A percentile compares a stretch with the other conserved stretches of the same genome.
Evolutionary conservation across 2,888 invertebrate genomes (phyloP).

Genomic region (Agriopis marginaria): DNA sequence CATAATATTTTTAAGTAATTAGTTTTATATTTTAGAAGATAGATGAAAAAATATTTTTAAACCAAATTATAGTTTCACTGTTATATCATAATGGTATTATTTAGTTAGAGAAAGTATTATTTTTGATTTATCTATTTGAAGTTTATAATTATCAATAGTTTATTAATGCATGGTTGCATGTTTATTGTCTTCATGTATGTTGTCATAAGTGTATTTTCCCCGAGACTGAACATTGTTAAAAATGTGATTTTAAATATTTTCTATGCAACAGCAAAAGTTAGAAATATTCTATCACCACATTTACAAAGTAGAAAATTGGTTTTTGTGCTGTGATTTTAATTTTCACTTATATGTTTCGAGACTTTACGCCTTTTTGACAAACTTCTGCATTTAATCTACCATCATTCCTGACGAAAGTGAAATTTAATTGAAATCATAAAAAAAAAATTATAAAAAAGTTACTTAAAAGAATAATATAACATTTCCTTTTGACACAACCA

Average conservation of each 20-base stretch:
- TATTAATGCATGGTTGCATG: slow-evolving; percentile 62
- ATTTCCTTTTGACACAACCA: neutral
- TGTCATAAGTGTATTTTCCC: slow-evolving; percentile 40
- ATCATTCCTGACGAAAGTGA: slow-evolving; percentile 17
- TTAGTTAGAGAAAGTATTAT: slow-evolving; percentile 48
- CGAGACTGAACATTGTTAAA: slow-evolving; percentile 56
- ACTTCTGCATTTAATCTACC: slow-evolving; percentile 24
- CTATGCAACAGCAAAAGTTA: slow-evolving; percentile 9
- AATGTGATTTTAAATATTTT: slow-evolving; percentile 42
- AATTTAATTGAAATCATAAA: neutral
- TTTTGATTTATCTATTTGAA: slow-evolving; percentile 42
- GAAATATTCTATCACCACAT: slow-evolving; percentile 26
- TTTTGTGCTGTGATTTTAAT: slow-evolving; percentile 13
- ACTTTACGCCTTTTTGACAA: neutral
- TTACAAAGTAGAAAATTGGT: slow-evolving; percentile 11
- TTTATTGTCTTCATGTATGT: slow-evolving; percentile 52
- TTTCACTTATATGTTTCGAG: slow-evolving; percentile 2
- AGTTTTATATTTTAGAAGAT: slow-evolving; percentile 43
- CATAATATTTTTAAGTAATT: slow-evolving; percentile 58
- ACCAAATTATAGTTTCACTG: slow-evolving; percentile 52
- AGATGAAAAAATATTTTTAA: slow-evolving; percentile 51
- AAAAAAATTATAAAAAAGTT: too few relatives aligned
- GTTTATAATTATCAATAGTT: slow-evolving; percentile 41
- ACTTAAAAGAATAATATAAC: slow-evolving; percentile 1
- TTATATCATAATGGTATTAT: slow-evolving; percentile 44